phyloP scores from a whole-genome alignment of 2,797 vertebrate species.

The Allobates femoralis region DNA sequence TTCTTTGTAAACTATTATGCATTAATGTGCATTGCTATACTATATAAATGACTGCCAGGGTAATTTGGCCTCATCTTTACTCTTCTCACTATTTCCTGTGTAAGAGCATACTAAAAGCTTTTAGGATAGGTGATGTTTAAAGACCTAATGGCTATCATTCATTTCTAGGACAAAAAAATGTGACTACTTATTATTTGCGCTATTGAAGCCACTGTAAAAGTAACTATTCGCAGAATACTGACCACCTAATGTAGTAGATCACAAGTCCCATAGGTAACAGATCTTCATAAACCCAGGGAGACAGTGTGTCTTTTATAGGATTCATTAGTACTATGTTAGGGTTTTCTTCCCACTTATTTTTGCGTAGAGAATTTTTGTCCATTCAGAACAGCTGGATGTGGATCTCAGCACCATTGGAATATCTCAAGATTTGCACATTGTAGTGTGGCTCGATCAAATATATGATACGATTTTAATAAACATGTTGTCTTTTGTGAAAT shows the following conservation, averaged over 20 bases:
- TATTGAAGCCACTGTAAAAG: constrained; percentile 36
- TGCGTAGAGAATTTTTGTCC: background rate
- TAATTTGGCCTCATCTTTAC: background rate
- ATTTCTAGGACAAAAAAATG: constrained; percentile 10
- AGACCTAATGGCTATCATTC: constrained; percentile 9
- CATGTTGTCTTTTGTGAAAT: constrained; percentile 36
- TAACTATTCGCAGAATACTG: constrained; percentile 36
- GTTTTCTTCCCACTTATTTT: constrained; percentile 3
- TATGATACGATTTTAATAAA: constrained; percentile 37
- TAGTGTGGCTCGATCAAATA: constrained; percentile 42
- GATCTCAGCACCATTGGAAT: constrained; percentile 28
- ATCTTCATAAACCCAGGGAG: constrained; percentile 3
- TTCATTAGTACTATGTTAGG: constrained; percentile 16
- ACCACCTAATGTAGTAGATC: constrained; percentile 12
- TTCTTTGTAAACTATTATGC: constrained; percentile 11
- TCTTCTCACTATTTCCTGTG: background rate
- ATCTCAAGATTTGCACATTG: constrained; percentile 5
- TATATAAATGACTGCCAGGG: constrained; percentile 8
- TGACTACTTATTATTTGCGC: constrained; percentile 33
- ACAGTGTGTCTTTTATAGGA: background rate
- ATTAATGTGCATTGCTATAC: constrained; percentile 19
- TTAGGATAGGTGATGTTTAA: background rate
- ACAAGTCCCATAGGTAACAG: background rate
- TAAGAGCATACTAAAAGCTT: constrained; percentile 33
- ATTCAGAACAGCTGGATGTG: background rate